phyloP scores from a whole-genome alignment of 2,797 vertebrate genomes.

The Leuciscus waleckii region DNA sequence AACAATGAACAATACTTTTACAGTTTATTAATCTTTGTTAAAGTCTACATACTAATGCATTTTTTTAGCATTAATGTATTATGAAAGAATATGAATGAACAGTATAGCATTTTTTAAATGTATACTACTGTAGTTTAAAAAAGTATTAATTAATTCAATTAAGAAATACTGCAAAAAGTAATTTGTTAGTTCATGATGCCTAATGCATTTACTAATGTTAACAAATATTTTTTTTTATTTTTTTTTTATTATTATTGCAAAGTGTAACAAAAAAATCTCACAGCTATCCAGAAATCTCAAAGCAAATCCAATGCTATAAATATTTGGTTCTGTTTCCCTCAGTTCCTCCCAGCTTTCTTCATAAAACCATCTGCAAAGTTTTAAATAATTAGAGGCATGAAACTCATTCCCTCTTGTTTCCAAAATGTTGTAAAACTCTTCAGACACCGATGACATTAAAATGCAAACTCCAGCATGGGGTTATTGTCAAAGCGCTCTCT shows the following conservation, averaged over 20 bases:
- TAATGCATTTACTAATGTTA: neutral
- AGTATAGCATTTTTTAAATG: neutral
- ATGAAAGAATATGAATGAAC: neutral
- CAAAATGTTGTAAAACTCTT: slow-evolving; percentile 22
- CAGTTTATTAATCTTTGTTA: neutral
- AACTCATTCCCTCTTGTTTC: slow-evolving; percentile 20
- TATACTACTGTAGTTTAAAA: neutral
- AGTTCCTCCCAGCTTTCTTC: neutral
- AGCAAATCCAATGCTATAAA: neutral
- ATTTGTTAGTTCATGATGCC: neutral
- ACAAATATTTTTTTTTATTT: neutral
- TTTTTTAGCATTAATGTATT: neutral
- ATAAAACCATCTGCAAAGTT: slow-evolving; percentile 26
- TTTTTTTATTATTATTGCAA: no score
- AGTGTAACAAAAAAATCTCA: neutral
- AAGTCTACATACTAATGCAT: neutral
- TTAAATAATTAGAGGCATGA: slow-evolving; percentile 11
- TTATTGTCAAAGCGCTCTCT: slow-evolving; percentile 23
- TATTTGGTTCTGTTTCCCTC: neutral
- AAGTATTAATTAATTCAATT: neutral
- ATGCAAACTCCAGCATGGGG: slow-evolving; percentile 8
- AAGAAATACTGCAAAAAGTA: neutral
- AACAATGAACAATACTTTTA: neutral
- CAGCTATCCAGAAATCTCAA: neutral
- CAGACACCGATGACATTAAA: slow-evolving; percentile 24